Conservation (phyloP, 2,888 invertebrate species). For the Dendrolimus pini region DNA sequence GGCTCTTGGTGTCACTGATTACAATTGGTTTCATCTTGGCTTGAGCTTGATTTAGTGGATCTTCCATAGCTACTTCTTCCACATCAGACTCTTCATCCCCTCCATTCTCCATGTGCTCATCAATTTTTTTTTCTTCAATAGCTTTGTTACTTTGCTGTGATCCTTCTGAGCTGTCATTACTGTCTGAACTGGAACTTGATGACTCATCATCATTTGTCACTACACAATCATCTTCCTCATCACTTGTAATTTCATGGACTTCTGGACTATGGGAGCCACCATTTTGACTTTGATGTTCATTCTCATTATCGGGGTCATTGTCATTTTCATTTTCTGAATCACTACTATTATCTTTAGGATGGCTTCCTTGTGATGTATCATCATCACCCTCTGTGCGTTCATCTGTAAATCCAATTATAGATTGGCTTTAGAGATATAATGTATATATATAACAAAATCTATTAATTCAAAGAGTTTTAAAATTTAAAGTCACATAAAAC, state of each 20-base stretch:
- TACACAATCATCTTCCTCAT: slow-evolving; percentile 75
- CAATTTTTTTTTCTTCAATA: slow-evolving; percentile 71
- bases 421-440: slow-evolving; percentile 16
- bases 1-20: slow-evolving; percentile 84
- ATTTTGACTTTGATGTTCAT: slow-evolving; percentile 60
- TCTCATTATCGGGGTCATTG: slow-evolving; percentile 7
- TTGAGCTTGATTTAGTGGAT: slow-evolving; percentile 75
- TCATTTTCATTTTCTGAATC: slow-evolving; percentile 54
- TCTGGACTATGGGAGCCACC: slow-evolving; percentile 59
- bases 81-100: slow-evolving; percentile 53
- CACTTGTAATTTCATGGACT: slow-evolving; percentile 74
- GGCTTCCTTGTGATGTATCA: slow-evolving; percentile 69
- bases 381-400: slow-evolving; percentile 70
- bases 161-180: slow-evolving; percentile 78
- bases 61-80: slow-evolving; percentile 79
- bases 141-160: slow-evolving; percentile 60
- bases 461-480: too few relatives aligned
- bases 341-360: slow-evolving; percentile 65
- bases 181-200: slow-evolving; percentile 73
- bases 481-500: too few relatives aligned
- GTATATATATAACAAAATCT: neutral
- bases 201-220: slow-evolving; percentile 70
- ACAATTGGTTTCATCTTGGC: slow-evolving; percentile 74
- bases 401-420: slow-evolving; percentile 39
- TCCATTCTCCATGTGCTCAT: slow-evolving; percentile 73